Evolutionary conservation across 2,113 vertebrate species (phyloP).

Genomic region (Columba janthina): DNA sequence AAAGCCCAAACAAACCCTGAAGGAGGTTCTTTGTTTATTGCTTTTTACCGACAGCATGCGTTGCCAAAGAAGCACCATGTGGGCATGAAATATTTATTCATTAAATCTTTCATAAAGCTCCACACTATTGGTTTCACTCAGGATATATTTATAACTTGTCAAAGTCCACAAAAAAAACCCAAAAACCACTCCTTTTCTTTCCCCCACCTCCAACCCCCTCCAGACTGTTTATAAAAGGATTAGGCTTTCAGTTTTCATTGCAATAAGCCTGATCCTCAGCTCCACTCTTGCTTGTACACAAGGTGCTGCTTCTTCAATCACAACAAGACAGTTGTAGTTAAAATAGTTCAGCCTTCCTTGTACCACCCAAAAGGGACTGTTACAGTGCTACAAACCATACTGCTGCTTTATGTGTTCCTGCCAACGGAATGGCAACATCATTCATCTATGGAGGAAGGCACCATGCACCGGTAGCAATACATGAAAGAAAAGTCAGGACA

Average conservation of each 20-base stretch:
- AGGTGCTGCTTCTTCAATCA: neutral
- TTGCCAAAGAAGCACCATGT: conserved; percentile 51
- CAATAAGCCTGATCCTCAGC: neutral
- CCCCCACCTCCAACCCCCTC: neutral
- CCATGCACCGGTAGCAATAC: accelerated
- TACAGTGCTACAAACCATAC: neutral
- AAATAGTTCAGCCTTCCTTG: neutral
- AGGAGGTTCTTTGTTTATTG: conserved; percentile 59
- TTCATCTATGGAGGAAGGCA: neutral
- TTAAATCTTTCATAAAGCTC: conserved; percentile 67
- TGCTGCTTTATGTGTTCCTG: neutral
- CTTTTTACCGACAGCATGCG: conserved; percentile 27
- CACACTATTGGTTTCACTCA: conserved; percentile 55
- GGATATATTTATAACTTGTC: conserved; percentile 62
- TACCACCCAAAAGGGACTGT: neutral
- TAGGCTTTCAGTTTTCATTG: conserved; percentile 26
- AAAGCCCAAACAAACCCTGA: conserved; percentile 51
- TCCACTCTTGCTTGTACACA: neutral
- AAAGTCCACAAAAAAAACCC: neutral
- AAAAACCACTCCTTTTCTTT: neutral
- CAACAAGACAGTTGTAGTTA: neutral
- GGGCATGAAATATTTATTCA: conserved; percentile 71
- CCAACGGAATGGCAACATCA: neutral
- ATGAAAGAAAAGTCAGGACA: neutral
- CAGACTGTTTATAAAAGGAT: conserved; percentile 41